Evolutionary conservation across 2,888 invertebrate species (phyloP).

Genomic region (Labia minor): DNA sequence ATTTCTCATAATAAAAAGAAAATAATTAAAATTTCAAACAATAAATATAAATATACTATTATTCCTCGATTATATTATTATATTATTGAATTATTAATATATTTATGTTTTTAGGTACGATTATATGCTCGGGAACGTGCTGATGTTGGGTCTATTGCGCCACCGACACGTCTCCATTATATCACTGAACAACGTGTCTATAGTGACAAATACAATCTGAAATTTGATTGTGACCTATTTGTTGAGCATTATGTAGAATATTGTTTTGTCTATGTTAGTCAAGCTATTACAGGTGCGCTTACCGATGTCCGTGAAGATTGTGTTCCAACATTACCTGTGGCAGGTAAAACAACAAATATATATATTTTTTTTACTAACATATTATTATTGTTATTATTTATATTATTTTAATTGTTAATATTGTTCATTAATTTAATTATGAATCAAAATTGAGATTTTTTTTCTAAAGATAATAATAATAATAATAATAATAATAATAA

Average conservation of each 20-base stretch:
- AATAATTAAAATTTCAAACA: too few relatives aligned
- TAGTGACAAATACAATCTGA: slow-evolving; percentile 62
- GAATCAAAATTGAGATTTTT: background rate
- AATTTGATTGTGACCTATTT: slow-evolving; percentile 72
- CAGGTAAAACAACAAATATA: slow-evolving; percentile 45
- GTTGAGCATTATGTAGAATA: slow-evolving; percentile 74
- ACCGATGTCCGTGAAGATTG: slow-evolving; percentile 76
- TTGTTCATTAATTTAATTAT: background rate
- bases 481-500: too few relatives aligned
- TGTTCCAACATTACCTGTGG: slow-evolving; percentile 67
- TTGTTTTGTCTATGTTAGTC: slow-evolving; percentile 79
- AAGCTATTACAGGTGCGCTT: slow-evolving; percentile 73
- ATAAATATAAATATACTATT: too few relatives aligned
- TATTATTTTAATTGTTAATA: too few relatives aligned
- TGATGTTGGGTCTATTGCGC: slow-evolving; percentile 55
- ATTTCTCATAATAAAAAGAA: too few relatives aligned
- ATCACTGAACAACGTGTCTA: slow-evolving; percentile 53
- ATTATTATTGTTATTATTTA: too few relatives aligned
- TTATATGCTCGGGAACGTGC: slow-evolving; percentile 63
- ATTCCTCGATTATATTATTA: too few relatives aligned
- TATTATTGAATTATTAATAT: too few relatives aligned
- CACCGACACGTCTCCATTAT: slow-evolving; percentile 53
- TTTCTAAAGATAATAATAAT: background rate
- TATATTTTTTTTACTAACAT: too few relatives aligned
- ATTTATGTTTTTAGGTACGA: slow-evolving; percentile 49